Evolutionary conservation across 2,113 vertebrate species (phyloP).

Genomic region (Sminthopsis crassicaudata): DNA sequence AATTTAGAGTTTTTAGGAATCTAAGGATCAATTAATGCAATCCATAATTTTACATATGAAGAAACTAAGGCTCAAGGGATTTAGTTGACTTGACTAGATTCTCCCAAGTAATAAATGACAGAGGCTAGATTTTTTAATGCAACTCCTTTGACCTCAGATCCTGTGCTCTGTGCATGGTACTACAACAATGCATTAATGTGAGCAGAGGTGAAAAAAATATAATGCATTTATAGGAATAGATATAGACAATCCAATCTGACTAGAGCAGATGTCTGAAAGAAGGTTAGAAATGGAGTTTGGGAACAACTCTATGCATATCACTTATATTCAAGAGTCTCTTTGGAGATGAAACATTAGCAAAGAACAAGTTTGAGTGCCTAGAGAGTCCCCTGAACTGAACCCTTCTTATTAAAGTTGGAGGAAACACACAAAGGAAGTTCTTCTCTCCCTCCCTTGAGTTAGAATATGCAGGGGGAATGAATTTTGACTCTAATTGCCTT

Average conservation of each 20-base stretch:
- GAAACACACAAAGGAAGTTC: neutral
- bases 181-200: neutral
- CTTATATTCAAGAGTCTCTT: neutral
- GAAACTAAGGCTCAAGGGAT: neutral
- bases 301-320: neutral
- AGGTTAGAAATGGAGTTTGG: neutral
- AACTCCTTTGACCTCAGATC: neutral
- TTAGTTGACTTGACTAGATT: neutral
- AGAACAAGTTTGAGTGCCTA: neutral
- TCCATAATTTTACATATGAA: neutral
- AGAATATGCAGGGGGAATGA: neutral
- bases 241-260: neutral
- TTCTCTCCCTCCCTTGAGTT: neutral
- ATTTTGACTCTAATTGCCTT: neutral
- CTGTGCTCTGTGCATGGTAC: neutral
- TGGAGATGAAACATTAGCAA: neutral
- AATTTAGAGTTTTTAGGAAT: neutral
- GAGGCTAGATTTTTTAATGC: neutral
- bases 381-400: neutral
- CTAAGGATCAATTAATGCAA: neutral
- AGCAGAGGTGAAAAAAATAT: neutral
- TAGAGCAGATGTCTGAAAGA: neutral
- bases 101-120: neutral
- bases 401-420: neutral
- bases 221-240: neutral